These are phyloP conservation scores for Ceraclea dissimilis DNA, from an alignment of 2,888 invertebrate species.

Conservation along the genomic window DNA sequence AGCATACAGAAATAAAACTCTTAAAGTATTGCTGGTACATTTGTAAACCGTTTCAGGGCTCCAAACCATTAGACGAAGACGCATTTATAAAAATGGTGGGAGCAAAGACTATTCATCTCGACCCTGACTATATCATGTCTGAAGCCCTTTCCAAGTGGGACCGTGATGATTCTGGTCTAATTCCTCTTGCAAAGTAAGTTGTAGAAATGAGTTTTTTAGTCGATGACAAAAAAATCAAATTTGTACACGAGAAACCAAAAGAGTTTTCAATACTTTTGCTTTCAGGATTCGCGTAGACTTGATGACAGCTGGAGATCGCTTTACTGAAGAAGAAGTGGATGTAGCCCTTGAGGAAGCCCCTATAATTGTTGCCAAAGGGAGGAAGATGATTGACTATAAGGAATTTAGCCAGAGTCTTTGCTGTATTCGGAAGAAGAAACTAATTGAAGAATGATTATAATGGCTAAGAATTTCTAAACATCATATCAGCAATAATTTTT, in stretches of 20 bases:
- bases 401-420: conserved; percentile 55
- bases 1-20: no score
- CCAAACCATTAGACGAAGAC: conserved; percentile 54
- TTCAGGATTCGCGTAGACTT: conserved; percentile 56
- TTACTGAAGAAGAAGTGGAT: conserved; percentile 54
- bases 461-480: neutral
- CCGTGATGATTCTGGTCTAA: conserved; percentile 51
- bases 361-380: conserved; percentile 45
- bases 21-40: no score
- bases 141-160: conserved; percentile 61
- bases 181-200: conserved; percentile 52
- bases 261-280: conserved; percentile 10
- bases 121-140: conserved; percentile 55
- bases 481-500: no score
- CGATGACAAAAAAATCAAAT: no score
- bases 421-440: conserved; percentile 45
- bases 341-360: conserved; percentile 58
- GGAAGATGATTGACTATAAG: conserved; percentile 54
- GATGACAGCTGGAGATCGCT: conserved; percentile 58
- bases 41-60: no score
- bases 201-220: no score
- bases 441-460: neutral
- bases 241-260: no score
- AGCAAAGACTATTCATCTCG: conserved; percentile 52
- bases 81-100: conserved; percentile 56